Evolutionary conservation across 1,140 invertebrate genomes (phyloP), one percentile per base, ranked within the genome.

Genomic region (Ceratina australensis): DNA sequence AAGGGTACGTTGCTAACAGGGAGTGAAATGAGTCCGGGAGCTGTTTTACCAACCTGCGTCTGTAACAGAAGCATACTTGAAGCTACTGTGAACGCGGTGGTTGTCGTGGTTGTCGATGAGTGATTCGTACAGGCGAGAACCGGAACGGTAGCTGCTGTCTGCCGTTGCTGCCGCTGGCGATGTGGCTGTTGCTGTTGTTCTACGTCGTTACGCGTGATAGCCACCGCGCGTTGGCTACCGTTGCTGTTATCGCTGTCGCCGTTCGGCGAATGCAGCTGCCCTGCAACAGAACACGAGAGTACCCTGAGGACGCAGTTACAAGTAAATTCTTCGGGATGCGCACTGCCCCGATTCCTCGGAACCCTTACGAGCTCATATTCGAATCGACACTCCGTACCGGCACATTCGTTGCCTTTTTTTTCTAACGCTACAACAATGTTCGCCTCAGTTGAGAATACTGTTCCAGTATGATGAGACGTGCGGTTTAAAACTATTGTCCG

Each of bases 1-100:
- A 69, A 56, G 33, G 22, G 20, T 49, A 12, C 28, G 49, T 54
- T n/a, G 50, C 50, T 24, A 20, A 49, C 63, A 49, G 42, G 61
- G 57, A 24, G 49, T 61, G 5, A 54, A 18, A 42, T 5, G 16
- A 52, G 67, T 88, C 16, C 18, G 47, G 12, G n/a, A 7, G 18
- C n/a, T 15, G 15, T 18, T 7, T 91, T 83, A 94, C 33, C 33
- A 42, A 42, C 94, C 93, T 94, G 94, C 84, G 94, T 94, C 86
- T 94, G 94, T 87, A 94, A 91, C 77, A 94, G 93, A 90, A 94
- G 94, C 94, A 94, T 94, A 92, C 94, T 94, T 94, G 94, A 93
- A 77, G 93, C 91, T 72, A 93, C 92, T 73, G 92, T 93, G 79
- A 92, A 93, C 83, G 92, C 93, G 77, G 91, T 91, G 80, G 91